Percentiles rank a stretch among this genome's conserved stretches.
phyloP scores from a whole-genome alignment of 2,113 vertebrate genomes.

The Rallus limicola region DNA sequence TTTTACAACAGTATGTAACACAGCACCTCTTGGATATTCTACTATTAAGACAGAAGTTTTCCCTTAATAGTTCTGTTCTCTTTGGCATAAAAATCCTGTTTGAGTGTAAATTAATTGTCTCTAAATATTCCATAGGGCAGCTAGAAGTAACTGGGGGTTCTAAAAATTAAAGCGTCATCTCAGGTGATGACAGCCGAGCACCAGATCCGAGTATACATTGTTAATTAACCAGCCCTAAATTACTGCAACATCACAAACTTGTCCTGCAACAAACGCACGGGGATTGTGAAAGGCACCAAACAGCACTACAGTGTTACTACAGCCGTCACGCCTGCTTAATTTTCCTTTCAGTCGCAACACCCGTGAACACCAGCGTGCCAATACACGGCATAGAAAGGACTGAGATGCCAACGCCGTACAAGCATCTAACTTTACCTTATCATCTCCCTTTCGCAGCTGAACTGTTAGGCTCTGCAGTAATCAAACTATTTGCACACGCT shows the following conservation, averaged over 20 bases:
- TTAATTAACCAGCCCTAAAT: neutral
- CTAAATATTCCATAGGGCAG: accelerated
- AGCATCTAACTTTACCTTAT: neutral
- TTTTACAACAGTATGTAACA: neutral
- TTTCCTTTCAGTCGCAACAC: accelerated
- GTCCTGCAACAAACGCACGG: accelerated
- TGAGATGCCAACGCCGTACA: accelerated
- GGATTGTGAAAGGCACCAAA: neutral
- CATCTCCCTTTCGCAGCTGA: neutral
- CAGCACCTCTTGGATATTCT: neutral
- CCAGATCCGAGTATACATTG: neutral
- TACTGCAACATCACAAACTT: neutral
- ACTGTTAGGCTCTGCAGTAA: too few species aligned
- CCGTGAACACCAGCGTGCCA: neutral
- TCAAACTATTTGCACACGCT: accelerated
- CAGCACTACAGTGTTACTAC: accelerated
- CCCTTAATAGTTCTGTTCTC: neutral
- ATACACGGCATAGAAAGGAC: accelerated
- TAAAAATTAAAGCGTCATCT: neutral
- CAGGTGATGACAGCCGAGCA: neutral
- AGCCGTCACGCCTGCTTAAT: accelerated
- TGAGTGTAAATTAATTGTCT: neutral
- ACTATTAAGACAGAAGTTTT: neutral
- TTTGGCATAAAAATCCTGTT: neutral
- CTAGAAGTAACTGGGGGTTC: neutral